These are phyloP conservation scores for Leptinotarsa defecta DNA, from an alignment of 1,140 invertebrate species.

Conservation along the genomic window DNA sequence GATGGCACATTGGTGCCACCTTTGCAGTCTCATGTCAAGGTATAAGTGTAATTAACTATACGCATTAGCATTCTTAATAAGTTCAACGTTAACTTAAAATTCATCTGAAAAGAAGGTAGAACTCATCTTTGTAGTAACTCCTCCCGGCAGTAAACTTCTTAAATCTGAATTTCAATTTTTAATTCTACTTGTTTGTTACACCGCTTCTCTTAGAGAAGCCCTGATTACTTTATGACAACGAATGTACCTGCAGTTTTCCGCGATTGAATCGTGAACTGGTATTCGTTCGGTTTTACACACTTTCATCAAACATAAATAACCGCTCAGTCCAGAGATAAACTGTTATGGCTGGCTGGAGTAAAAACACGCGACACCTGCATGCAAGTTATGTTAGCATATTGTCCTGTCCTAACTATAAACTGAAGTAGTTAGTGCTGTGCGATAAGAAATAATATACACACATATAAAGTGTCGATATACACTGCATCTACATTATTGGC, in stretches of 20 bases:
- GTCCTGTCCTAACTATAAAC: constrained; percentile 12
- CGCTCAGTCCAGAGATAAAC: neutral
- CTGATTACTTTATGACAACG: neutral
- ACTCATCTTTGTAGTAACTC: too few relatives aligned
- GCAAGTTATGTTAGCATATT: constrained; percentile 15
- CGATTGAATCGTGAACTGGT: neutral
- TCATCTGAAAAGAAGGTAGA: too few relatives aligned
- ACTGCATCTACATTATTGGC: neutral
- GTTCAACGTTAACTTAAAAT: too few relatives aligned
- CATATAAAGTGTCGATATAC: constrained; percentile 12
- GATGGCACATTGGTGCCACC: too few relatives aligned
- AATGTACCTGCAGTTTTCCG: neutral
- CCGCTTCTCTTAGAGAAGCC: neutral
- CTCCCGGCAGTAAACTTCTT: too few relatives aligned
- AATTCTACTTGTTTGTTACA: too few relatives aligned
- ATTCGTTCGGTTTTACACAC: constrained; percentile 8
- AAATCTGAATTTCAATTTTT: too few relatives aligned
- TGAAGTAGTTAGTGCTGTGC: constrained; percentile 1
- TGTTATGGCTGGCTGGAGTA: neutral
- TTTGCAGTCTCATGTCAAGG: too few relatives aligned
- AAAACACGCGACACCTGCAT: constrained; percentile 20
- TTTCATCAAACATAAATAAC: neutral
- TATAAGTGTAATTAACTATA: too few relatives aligned
- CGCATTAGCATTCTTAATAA: too few relatives aligned
- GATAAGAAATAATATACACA: constrained; percentile 12